Conservation (phyloP, 2,888 invertebrate species). For the Dryococelus australis region DNA sequence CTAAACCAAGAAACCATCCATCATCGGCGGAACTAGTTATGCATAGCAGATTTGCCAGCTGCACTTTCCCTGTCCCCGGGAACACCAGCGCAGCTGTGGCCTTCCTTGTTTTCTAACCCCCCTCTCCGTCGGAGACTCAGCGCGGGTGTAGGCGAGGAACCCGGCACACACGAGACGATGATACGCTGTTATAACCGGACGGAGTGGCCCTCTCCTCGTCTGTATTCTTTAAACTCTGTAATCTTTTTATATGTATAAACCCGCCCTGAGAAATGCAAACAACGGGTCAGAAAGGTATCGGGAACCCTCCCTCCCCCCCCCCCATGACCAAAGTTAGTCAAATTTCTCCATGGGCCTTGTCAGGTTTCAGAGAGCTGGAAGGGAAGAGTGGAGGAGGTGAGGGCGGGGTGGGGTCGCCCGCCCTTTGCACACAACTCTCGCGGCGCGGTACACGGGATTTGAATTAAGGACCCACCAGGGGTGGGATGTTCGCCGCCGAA, state of each 20-base stretch:
- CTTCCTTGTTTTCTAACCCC: neutral
- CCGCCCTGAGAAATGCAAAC: conserved; percentile 10
- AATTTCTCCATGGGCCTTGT: neutral
- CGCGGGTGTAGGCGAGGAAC: neutral
- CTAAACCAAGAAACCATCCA: neutral
- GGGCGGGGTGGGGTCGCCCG: neutral
- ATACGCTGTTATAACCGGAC: conserved; percentile 11
- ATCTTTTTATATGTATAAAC: conserved; percentile 5
- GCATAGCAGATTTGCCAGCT: neutral
- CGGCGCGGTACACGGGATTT: conserved; percentile 29
- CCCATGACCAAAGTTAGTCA: neutral
- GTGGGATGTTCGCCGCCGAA: neutral
- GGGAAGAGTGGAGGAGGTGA: neutral
- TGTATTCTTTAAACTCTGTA: neutral
- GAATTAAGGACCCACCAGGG: conserved; percentile 27
- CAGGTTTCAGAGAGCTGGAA: neutral
- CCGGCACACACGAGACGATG: neutral
- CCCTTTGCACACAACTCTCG: neutral
- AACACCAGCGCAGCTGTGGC: neutral
- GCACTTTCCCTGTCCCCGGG: neutral
- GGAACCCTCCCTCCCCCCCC: neutral
- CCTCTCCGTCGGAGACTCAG: neutral
- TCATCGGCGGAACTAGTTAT: neutral
- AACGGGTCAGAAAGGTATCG: neutral
- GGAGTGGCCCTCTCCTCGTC: neutral